Base-by-base conservation (phyloP, 1,140 invertebrate genomes). In the Euura saliciscinereae region DNA sequence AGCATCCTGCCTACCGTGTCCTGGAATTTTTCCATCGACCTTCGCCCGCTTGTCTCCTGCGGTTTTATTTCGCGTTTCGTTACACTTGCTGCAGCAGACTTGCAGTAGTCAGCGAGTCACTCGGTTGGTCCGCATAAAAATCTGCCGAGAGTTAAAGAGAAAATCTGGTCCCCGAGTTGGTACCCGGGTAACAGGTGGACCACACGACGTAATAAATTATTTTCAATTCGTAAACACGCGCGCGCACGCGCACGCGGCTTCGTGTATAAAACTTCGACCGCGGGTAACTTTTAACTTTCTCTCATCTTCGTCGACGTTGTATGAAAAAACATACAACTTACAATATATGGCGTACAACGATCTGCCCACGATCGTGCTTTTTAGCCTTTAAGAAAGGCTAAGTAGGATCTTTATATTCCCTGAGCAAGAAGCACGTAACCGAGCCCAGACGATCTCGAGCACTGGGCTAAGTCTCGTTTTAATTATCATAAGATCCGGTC, bases 401-500 rank as follows among this genome's bases (percentile, higher is more conserved):
- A 87, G 83, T 87, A 86, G 85, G 85, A 87, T 87, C 84, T 86
- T 87, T 87, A 86, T 86, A 87, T 86, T 86, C 85, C 79, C 85
- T 84, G 84, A 82, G 80, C 79, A 77, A 83, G 64, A 77, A 74
- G 69, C 71, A 69, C 51, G 1, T 11, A 8, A 6, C 51, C 6
- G 3, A n/a, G 51, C 51, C 3, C 10, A 59, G 51, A 59, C 51
- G 51, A 28, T 28, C 51, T 59, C 51, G 8, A n/a, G 51, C 51
- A 59, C 3, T 11, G 51, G 10, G 3, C 51, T 28, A 59, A n/a
- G 51, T 59, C 51, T 59, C 51, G 82, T 87, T 87, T 87, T 86
- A 87, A 87, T 87, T 87, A 87, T 84, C 82, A 86, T 86, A 83
- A 87, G 82, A 28, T 28, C 28, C 28, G 28, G 28, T 28, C 28